phyloP scores from a whole-genome alignment of 1,140 invertebrate genomes.

The Cyphomyrmex costatus region DNA sequence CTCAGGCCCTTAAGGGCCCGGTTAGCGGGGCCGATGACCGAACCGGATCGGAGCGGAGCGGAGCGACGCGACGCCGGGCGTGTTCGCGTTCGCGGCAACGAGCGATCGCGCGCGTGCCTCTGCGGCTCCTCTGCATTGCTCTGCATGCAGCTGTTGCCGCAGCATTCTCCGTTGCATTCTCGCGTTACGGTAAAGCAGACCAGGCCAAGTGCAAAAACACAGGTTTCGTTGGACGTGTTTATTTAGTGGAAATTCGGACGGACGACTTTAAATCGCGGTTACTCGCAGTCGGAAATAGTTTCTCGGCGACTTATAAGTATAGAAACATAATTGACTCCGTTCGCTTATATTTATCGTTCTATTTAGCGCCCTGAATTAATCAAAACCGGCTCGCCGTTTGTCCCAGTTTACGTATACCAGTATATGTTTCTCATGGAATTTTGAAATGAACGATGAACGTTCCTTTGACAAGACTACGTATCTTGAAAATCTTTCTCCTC shows the following conservation, averaged over 20 bases:
- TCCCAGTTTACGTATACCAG: neutral
- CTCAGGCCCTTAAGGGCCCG: conserved; percentile 67
- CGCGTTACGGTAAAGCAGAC: conserved; percentile 21
- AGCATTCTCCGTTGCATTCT: conserved; percentile 37
- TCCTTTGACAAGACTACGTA: neutral
- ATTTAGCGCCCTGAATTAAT: conserved; percentile 7
- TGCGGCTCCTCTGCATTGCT: conserved; percentile 54
- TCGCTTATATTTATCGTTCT: neutral
- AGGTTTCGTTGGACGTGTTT: neutral
- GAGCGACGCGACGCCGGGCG: conserved; percentile 53
- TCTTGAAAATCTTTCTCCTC: neutral
- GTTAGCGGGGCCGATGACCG: conserved; percentile 82
- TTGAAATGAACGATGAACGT: neutral
- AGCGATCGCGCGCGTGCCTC: conserved; percentile 79
- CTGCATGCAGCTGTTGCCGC: conserved; percentile 17
- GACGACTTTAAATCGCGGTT: neutral
- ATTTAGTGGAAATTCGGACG: neutral
- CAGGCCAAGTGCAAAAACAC: conserved; percentile 18
- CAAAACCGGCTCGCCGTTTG: neutral
- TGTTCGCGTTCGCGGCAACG: conserved; percentile 66
- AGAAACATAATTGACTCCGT: conserved; percentile 3
- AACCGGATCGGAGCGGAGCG: conserved; percentile 72
- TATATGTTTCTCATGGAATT: neutral
- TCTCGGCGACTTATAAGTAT: neutral
- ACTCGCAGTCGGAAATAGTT: conserved; percentile 1